phyloP scores from a whole-genome alignment of 2,113 vertebrate species.

The Scomber scombrus region DNA sequence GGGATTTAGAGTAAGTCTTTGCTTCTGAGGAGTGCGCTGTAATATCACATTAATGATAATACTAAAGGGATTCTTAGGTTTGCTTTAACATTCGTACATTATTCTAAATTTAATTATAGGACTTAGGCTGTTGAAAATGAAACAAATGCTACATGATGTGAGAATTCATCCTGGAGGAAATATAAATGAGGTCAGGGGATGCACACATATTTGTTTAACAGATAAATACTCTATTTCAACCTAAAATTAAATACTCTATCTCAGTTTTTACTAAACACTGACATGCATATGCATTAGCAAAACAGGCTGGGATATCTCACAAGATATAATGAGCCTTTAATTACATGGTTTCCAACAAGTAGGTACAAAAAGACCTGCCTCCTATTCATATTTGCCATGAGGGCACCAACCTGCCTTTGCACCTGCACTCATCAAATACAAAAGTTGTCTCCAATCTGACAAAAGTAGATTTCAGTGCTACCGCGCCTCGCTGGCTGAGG shows the following conservation, averaged over 20 bases:
- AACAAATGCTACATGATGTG: not conserved
- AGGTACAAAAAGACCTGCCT: not conserved
- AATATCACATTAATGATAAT: not conserved
- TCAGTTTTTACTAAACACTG: slow-evolving; percentile 24
- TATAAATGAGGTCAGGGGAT: slow-evolving; percentile 23
- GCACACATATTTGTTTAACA: slow-evolving; percentile 32
- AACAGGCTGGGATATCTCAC: not conserved
- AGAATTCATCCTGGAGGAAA: not conserved
- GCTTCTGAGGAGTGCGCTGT: not conserved
- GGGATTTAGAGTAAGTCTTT: not conserved
- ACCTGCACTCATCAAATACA: slow-evolving; percentile 38
- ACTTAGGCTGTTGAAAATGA: not conserved
- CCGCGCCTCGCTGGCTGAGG: not conserved
- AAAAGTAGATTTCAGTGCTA: slow-evolving; percentile 34
- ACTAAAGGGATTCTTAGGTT: too few relatives aligned
- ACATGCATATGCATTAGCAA: slow-evolving; percentile 13
- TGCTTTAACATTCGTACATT: not conserved
- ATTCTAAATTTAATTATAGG: not conserved
- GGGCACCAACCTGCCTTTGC: slow-evolving; percentile 8
- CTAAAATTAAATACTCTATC: not conserved
- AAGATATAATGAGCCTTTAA: slow-evolving; percentile 11
- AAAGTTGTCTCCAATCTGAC: slow-evolving; percentile 53
- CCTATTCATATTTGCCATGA: not conserved
- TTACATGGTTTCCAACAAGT: slow-evolving; percentile 18
- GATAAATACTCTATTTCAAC: not conserved